Evolutionary conservation across 1,140 invertebrate species (phyloP).

Genomic region (Dryas iulia): DNA sequence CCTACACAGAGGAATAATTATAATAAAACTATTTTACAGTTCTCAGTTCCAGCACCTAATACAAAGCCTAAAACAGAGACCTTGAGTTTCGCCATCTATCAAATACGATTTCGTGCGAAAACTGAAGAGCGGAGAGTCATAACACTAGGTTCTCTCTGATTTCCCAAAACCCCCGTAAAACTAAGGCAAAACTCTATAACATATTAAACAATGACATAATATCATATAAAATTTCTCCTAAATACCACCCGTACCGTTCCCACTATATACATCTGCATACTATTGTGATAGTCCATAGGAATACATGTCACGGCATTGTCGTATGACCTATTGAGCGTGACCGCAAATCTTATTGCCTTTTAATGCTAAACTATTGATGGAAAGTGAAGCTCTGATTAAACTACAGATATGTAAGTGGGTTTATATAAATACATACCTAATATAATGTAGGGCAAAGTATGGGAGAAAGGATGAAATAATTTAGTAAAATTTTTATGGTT

Average conservation of each 20-base stretch:
- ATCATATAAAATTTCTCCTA: background rate
- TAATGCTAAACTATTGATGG: slow-evolving; percentile 11
- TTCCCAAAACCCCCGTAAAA: background rate
- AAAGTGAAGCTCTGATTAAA: slow-evolving; percentile 7
- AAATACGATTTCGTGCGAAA: no score
- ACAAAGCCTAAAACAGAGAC: no score
- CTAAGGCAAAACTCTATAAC: background rate
- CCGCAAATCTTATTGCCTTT: slow-evolving; percentile 12
- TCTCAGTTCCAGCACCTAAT: no score
- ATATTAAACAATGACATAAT: no score
- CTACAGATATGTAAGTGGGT: background rate
- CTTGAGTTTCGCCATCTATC: background rate
- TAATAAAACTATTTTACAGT: no score
- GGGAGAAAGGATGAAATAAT: no score
- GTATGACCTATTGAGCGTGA: slow-evolving; percentile 11
- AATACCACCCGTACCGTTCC: background rate
- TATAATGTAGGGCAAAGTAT: no score
- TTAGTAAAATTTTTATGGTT: no score
- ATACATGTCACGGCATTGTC: slow-evolving; percentile 12
- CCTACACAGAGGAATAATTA: no score
- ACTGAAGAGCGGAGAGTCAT: no score
- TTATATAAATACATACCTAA: no score
- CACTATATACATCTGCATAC: background rate
- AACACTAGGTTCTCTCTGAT: no score
- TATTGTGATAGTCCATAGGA: slow-evolving; percentile 7